These are phyloP conservation scores for Heliconius melpomene DNA, from an alignment of 1,140 invertebrate genomes.

Conservation along the genomic window DNA sequence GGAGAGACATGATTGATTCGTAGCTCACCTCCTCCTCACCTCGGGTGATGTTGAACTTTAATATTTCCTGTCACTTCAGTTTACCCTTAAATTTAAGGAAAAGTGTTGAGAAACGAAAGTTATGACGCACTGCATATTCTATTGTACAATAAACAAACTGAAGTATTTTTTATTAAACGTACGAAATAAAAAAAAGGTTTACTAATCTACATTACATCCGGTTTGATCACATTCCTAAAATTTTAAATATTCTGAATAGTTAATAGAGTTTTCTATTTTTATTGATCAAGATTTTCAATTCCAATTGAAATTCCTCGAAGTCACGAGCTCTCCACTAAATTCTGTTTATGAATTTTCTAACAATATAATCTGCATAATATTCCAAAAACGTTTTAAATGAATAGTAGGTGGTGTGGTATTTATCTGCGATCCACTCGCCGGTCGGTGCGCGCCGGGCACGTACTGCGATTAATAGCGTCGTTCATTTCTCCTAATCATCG, in stretches of 20 bases:
- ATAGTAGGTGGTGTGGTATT: conserved; percentile 17
- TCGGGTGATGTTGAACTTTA: conserved; percentile 1
- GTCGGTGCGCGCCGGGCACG: conserved; percentile 16
- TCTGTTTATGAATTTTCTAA: conserved; percentile 7
- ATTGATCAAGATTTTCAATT: not conserved
- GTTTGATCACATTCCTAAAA: not conserved
- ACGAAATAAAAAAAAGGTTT: too few species aligned
- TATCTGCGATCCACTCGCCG: not conserved
- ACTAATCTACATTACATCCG: too few species aligned
- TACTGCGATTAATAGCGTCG: conserved; percentile 32
- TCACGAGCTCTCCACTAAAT: not conserved
- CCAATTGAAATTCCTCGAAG: not conserved
- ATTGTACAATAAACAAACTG: not conserved
- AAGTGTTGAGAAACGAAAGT: not conserved
- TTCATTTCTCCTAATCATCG: conserved; percentile 35
- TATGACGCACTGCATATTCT: not conserved
- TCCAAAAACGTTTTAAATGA: conserved; percentile 24
- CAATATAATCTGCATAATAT: conserved; percentile 2
- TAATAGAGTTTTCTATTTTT: not conserved
- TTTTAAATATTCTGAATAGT: not conserved
- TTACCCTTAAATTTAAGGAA: not conserved
- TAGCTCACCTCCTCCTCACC: not conserved
- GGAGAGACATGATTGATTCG: conserved; percentile 17
- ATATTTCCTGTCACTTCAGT: conserved; percentile 16
- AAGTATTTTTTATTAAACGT: too few species aligned